A percentile compares a stretch with the other conserved stretches of the same genome.
These are phyloP conservation scores for Venustaconcha ellipsiformis DNA, from an alignment of 1,140 invertebrate species.

Conservation along the genomic window DNA sequence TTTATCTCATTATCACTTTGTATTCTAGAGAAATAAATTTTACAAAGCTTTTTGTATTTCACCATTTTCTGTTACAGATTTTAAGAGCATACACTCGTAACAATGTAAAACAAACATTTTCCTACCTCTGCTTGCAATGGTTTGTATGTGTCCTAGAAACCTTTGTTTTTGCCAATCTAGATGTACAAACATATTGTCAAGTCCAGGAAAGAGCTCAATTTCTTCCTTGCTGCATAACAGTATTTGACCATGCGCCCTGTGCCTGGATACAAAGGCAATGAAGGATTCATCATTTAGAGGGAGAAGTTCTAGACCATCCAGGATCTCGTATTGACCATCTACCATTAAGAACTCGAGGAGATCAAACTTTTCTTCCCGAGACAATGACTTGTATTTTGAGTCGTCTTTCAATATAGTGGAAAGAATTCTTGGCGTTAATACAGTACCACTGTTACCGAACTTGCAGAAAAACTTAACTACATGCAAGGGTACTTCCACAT, in stretches of 20 bases:
- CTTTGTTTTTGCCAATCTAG: neutral
- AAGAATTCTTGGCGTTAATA: too few species aligned
- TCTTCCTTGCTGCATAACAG: neutral
- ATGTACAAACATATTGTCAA: conserved; percentile 2
- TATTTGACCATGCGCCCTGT: neutral
- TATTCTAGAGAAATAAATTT: too few species aligned
- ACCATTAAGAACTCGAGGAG: neutral
- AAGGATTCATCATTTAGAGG: neutral
- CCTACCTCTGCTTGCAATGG: neutral
- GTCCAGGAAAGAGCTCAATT: neutral
- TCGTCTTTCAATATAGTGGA: too few species aligned
- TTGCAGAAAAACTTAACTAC: too few species aligned
- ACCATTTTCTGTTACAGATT: too few species aligned
- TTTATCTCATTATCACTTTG: too few species aligned
- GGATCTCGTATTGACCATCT: neutral
- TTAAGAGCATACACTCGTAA: too few species aligned
- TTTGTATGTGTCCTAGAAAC: neutral
- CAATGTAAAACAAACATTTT: neutral
- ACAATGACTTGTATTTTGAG: too few species aligned
- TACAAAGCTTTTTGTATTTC: too few species aligned
- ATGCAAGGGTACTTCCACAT: too few species aligned
- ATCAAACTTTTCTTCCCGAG: neutral
- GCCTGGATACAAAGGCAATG: neutral
- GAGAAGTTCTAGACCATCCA: neutral
- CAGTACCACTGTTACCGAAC: too few species aligned